Evolutionary conservation across 2,113 vertebrate species (phyloP), one percentile per base, ranked within the genome.

Genomic region (Thamnaconus septentrionalis): DNA sequence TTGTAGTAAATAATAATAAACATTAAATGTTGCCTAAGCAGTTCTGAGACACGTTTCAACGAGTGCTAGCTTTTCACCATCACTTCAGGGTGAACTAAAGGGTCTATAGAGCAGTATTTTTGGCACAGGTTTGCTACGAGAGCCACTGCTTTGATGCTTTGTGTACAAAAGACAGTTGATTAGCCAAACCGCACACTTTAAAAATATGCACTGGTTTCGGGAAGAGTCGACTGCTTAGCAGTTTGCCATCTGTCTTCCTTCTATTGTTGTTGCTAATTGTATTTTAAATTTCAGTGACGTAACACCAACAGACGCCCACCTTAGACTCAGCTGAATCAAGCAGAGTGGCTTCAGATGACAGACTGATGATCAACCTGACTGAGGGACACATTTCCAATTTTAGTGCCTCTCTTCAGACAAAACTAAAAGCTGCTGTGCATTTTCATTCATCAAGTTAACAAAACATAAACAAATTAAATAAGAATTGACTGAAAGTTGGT

Each of bases 261-360:
- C 75, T 57, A 85, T 87, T 87, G 85, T 87, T 84, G 64, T 40
- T 71, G 64, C 58, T 84, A 40, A 86, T 84, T 88, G 73, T 78
- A 79, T 83, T 80, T 84, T 81, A 69, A 61, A 70, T 60, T 85
- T 74, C 46, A 59, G 41, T 67, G 71, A 70, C 12, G 6, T 64
- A 43, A 68, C 71, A 48, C 3, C 46, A 59, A 63, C 65, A 53
- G 45, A 12, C 4, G 10, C 18, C 18, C 18, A 31, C 18, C 18
- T 31, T 31, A 31, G 49, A 62, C 39, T 50, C 6, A 42, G 18
- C 43, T 48, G 55, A 56, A 61, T 64, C 43, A 11, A 39, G 41
- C 40, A 53, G 9, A 46, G 31, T 41, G 64, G n/a, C 59, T 50
- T 56, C 55, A 53, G 70, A 78, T 73, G 68, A 71, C 59, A 73